A percentile compares a stretch with the other conserved stretches of the same genome.
Conservation (phyloP, 2,888 invertebrate species). For the Lepetodrilus schrolli region DNA sequence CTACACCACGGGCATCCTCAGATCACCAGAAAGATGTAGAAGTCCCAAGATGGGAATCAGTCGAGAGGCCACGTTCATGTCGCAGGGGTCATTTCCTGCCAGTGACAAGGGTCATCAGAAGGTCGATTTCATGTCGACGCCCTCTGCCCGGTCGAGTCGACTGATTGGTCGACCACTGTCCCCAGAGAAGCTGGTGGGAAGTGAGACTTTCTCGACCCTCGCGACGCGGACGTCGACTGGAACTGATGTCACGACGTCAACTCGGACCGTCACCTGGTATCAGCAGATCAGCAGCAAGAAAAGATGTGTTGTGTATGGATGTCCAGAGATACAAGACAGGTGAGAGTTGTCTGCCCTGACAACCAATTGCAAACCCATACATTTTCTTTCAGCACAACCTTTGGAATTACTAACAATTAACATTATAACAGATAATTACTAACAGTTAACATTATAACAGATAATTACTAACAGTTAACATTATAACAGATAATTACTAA, state of each 20-base stretch:
- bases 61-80: slow-evolving; percentile 37
- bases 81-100: background rate
- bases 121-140: background rate
- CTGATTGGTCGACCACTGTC: slow-evolving; percentile 42
- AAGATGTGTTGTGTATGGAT: slow-evolving; percentile 66
- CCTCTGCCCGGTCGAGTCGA: background rate
- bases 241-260: slow-evolving; percentile 67
- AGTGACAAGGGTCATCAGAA: background rate
- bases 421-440: too few species aligned
- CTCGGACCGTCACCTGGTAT: slow-evolving; percentile 57
- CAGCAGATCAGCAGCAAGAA: slow-evolving; percentile 67
- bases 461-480: too few species aligned
- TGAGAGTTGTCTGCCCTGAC: slow-evolving; percentile 41
- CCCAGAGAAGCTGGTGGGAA: slow-evolving; percentile 55
- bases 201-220: slow-evolving; percentile 63
- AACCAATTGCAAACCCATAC: too few species aligned
- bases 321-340: slow-evolving; percentile 64
- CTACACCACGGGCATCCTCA: slow-evolving; percentile 44
- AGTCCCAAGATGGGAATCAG: slow-evolving; percentile 17
- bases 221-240: slow-evolving; percentile 68
- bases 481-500: too few species aligned
- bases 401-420: too few species aligned
- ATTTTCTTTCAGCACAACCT: too few species aligned
- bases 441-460: too few species aligned
- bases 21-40: slow-evolving; percentile 16